Evolutionary conservation across 1,140 invertebrate species (phyloP).

Genomic region (Diachasmimorpha longicaudata): DNA sequence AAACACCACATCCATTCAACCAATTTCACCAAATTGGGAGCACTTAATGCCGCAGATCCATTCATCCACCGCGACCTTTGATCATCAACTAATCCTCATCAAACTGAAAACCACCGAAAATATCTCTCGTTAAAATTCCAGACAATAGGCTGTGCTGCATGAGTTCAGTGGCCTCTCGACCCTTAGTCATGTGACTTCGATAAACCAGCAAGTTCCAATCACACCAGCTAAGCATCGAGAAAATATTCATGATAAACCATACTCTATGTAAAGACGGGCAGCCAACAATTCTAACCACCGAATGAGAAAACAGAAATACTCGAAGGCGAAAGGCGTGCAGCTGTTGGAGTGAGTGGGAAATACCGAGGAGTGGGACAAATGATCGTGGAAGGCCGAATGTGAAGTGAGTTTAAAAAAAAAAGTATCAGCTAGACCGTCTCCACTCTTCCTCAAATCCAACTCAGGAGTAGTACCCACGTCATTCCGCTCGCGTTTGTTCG

Average conservation of each 20-base stretch:
- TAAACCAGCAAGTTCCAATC: neutral
- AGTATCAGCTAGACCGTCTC: neutral
- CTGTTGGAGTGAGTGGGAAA: neutral
- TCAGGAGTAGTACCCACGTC: neutral
- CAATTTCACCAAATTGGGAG: neutral
- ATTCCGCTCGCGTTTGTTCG: neutral
- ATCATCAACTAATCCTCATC: neutral
- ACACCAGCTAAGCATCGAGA: neutral
- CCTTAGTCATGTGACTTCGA: neutral
- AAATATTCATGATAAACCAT: neutral
- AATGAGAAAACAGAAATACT: neutral
- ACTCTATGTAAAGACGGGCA: neutral
- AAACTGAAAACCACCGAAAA: neutral
- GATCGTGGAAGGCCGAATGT: neutral
- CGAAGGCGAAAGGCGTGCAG: neutral
- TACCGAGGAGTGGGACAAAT: neutral
- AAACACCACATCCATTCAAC: neutral
- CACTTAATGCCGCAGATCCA: neutral
- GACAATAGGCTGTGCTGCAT: neutral
- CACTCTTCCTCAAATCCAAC: neutral
- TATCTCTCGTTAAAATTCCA: neutral
- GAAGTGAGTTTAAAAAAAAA: neutral
- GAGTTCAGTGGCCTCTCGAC: neutral
- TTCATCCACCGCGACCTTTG: neutral
- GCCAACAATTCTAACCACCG: neutral